Percentiles rank a stretch among this genome's conserved stretches.
phyloP scores from a whole-genome alignment of 2,113 vertebrate genomes.

The Spilogale gracilis region DNA sequence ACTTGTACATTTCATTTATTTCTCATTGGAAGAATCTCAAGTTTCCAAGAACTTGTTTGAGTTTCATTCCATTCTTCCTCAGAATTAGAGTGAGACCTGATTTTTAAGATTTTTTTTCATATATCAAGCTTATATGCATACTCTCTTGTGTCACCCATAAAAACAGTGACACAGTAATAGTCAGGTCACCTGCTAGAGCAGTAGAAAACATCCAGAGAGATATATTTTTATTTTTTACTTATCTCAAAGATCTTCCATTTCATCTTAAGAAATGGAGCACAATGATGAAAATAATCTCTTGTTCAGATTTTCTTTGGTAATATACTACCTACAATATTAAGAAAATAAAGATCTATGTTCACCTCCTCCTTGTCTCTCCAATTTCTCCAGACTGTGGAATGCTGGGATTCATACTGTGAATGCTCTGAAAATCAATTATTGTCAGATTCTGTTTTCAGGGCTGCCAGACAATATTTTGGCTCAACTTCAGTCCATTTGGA shows the following conservation, averaged over 20 bases:
- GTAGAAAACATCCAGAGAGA: background rate
- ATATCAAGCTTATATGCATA: background rate
- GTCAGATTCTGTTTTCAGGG: constrained; percentile 85
- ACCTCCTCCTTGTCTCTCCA: constrained; percentile 58
- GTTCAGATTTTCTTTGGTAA: constrained; percentile 52
- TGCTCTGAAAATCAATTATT: constrained; percentile 86
- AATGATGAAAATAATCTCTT: constrained; percentile 46
- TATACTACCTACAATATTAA: constrained; percentile 46
- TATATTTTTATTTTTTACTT: background rate
- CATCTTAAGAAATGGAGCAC: constrained; percentile 53
- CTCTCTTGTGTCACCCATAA: background rate
- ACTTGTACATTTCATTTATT: background rate
- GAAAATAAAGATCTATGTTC: constrained; percentile 52
- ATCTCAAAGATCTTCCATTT: constrained; percentile 44
- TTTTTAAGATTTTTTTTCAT: background rate
- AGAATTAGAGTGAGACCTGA: background rate
- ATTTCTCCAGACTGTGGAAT: constrained; percentile 81
- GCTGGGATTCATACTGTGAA: constrained; percentile 82
- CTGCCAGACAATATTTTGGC: constrained; percentile 90
- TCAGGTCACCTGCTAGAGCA: background rate
- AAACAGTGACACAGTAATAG: background rate
- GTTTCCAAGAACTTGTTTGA: background rate
- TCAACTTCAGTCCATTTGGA: constrained; percentile 88
- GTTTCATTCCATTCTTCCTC: background rate
- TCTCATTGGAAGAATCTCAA: constrained; percentile 42